phyloP scores from a whole-genome alignment of 2,888 invertebrate species.

The Scaeva pyrastri region DNA sequence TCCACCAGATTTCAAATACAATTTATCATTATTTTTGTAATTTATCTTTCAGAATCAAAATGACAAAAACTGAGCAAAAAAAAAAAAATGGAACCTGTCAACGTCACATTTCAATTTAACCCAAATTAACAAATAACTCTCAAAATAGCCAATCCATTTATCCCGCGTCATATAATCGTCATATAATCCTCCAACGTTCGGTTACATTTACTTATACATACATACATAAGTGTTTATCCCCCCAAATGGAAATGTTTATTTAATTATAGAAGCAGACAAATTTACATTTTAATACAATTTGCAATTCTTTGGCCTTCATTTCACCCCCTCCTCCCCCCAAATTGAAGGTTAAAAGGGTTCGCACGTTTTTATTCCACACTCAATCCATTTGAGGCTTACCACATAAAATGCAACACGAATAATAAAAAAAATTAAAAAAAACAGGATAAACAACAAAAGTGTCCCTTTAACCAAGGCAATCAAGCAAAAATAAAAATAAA shows the following conservation, averaged over 20 bases:
- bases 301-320: slow-evolving; percentile 2
- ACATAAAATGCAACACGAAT: neutral
- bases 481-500: neutral
- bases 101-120: slow-evolving; percentile 36
- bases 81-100: slow-evolving; percentile 14
- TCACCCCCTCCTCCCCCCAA: neutral
- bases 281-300: slow-evolving; percentile 68
- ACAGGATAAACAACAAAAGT: neutral
- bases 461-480: neutral
- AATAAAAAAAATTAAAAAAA: too few species aligned
- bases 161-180: neutral
- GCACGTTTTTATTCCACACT: slow-evolving; percentile 60
- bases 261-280: slow-evolving; percentile 60
- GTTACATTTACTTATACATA: slow-evolving; percentile 7
- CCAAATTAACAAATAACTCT: slow-evolving; percentile 66
- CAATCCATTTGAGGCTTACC: slow-evolving; percentile 58
- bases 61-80: neutral
- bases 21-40: slow-evolving; percentile 20
- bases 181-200: slow-evolving; percentile 41
- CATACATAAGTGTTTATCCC: too few species aligned
- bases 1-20: slow-evolving; percentile 18
- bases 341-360: slow-evolving; percentile 25
- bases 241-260: slow-evolving; percentile 58
- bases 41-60: slow-evolving; percentile 10
- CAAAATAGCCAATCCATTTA: slow-evolving; percentile 50